Conservation (phyloP, 2,888 invertebrate species). For the Timema podura region DNA sequence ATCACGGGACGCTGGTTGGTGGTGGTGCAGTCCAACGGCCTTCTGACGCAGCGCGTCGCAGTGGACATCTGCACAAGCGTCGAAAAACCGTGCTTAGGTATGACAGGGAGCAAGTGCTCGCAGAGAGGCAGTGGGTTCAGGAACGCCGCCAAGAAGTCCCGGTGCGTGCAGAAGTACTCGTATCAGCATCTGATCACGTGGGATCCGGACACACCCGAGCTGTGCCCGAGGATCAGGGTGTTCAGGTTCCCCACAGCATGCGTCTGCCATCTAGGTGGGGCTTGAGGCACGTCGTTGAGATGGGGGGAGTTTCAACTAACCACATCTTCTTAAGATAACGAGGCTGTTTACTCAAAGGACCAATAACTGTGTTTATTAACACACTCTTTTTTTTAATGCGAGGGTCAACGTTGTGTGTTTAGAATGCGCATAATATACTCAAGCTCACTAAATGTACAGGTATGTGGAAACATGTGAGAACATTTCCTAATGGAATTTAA, state of each 20-base stretch:
- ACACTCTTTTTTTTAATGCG: too few relatives aligned
- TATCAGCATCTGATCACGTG: conserved; percentile 38
- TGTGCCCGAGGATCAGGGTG: conserved; percentile 37
- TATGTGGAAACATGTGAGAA: too few relatives aligned
- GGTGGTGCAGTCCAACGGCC: conserved; percentile 35
- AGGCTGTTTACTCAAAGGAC: too few relatives aligned
- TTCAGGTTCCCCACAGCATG: conserved; percentile 39
- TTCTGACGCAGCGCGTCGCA: conserved; percentile 35
- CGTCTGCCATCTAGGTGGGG: too few relatives aligned
- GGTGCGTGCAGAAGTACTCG: conserved; percentile 38
- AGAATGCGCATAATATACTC: too few relatives aligned
- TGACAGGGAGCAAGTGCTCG: conserved; percentile 25
- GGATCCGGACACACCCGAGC: conserved; percentile 38
- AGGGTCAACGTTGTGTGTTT: too few relatives aligned
- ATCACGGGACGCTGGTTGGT: conserved; percentile 37
- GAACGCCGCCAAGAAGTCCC: conserved; percentile 22
- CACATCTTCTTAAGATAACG: too few relatives aligned
- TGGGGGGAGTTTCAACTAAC: too few relatives aligned
- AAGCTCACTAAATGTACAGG: too few relatives aligned
- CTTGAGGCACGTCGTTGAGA: too few relatives aligned
- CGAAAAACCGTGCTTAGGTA: conserved; percentile 28
- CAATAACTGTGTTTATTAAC: too few relatives aligned
- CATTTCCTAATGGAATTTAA: too few relatives aligned
- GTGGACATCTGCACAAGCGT: conserved; percentile 35
- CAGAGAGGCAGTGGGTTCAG: conserved; percentile 19